Evolutionary conservation across 2,113 vertebrate species (phyloP), one percentile per base, ranked within the genome.

Genomic region (Leuciscus idus): DNA sequence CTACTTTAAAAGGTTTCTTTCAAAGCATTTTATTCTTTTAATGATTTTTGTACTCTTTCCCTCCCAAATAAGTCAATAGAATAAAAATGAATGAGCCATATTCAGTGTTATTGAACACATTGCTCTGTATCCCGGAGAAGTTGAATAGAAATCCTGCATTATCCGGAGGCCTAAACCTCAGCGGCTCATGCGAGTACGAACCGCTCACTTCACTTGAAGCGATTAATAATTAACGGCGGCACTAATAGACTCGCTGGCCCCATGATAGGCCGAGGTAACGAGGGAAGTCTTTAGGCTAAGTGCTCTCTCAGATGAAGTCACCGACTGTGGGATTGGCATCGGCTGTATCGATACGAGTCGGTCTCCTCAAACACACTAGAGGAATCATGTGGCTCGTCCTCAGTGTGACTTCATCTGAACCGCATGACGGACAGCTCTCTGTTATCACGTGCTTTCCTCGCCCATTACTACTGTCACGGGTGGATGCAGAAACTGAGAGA

Each of bases 211-310:
- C 76, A 52, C 59, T 76, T 39, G 81, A 84, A 84, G 78, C 21
- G 26, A 70, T 84, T 89, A 89, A 89, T 89, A 89, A 88, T 89
- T 90, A 88, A 90, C 89, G 89, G 39, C 4, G 52, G 68, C 17
- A 78, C 83, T 87, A 82, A 90, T 90, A 93, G 92, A 94, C 92
- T 92, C 84, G 48, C 9, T 15, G 92, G 91, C 92, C 93, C 91
- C 82, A 82, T 91, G 84, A 90, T 89, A 89, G 92, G 81, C 88
- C 83, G 90, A 87, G 90, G 92, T 92, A 93, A 93, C 93, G 91
- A 92, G 88, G 90, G 88, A 92, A 92, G 91, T 93, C 91, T 93
- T 92, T 86, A 91, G 90, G 87, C 89, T 93, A 92, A 94, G 93
- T 94, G 93, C 89, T 92, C 91, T 89, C 87, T 91, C 88, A 89